Base-by-base conservation (phyloP, 2,888 invertebrate species). In the Dromius quadrimaculatus region DNA sequence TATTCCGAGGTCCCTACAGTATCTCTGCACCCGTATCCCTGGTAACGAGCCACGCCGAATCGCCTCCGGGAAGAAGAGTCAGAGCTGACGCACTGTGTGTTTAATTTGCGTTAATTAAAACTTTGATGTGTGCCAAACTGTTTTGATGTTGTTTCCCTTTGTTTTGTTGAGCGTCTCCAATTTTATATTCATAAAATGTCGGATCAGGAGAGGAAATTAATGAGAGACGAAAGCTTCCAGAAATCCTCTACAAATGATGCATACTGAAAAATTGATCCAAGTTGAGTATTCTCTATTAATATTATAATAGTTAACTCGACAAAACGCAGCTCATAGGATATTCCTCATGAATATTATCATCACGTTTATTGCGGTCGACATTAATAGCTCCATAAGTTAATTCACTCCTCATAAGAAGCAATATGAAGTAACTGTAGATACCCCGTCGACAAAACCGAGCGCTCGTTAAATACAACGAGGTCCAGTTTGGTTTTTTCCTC, bases 61-160 rank as follows among this genome's bases (percentile, higher is more conserved):
- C 23, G 50, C 50, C 50, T 54, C 23, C 28, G 11, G 15, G 28
- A 13, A 15, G n/a, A n/a, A n/a, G n/a, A n/a, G 9, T 32, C 13
- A 20, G 19, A 6, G 36, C 36, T 47, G 47, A 47, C 47, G 47
- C 47, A 47, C 47, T 6, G n/a, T 47, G 20, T 22, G 47, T 47
- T 47, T 47, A 47, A 47, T 47, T 47, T 47, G 59, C 59, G 34
- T 59, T 59, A 34, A 59, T 59, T 59, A 59, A 59, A 59, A 59
- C 36, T 59, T 59, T 22, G 20, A 59, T 59, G 36, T 59, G 36
- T 34, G 59, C 13, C 23, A 23, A 15, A 23, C 36, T 59, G 59
- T 59, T 34, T 59, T 17, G 6, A 36, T 34, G 17, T 34, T 9
- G 1, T 19, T n/a, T 32, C 32, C 6, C 32, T 22, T 34, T 36